phyloP scores from a whole-genome alignment of 2,113 vertebrate species.

The Colius striatus region DNA sequence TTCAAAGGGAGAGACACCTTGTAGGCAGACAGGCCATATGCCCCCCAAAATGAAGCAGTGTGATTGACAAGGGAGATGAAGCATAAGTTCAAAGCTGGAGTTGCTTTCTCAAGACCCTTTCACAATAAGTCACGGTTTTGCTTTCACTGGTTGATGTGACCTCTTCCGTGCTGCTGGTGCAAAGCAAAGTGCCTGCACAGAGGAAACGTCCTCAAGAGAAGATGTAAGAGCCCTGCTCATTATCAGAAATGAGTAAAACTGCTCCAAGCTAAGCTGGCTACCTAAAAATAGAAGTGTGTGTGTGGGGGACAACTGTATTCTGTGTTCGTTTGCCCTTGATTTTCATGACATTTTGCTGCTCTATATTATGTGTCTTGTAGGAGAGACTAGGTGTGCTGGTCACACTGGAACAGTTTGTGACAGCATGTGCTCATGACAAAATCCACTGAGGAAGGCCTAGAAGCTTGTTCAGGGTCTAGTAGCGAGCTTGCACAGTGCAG shows the following conservation, averaged over 20 bases:
- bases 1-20: background rate
- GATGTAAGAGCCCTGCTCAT: constrained; percentile 44
- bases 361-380: background rate
- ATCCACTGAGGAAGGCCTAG: background rate
- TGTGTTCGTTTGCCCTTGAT: constrained; percentile 41
- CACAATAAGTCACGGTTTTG: background rate
- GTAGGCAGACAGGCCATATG: background rate
- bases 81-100: background rate
- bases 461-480: background rate
- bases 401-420: background rate
- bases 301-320: constrained; percentile 32
- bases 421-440: background rate
- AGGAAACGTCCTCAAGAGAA: constrained; percentile 23
- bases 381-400: background rate
- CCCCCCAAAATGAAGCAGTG: fast-evolving
- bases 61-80: background rate
- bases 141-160: fast-evolving
- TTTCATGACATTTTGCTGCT: constrained; percentile 47
- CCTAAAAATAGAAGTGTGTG: constrained; percentile 53
- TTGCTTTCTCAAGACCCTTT: background rate
- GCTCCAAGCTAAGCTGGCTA: constrained; percentile 55
- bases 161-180: background rate
- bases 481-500: background rate
- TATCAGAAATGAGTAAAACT: constrained; percentile 37
- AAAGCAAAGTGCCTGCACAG: background rate